phyloP scores from a whole-genome alignment of 23 tunicate species.

The Diplosoma virens region DNA sequence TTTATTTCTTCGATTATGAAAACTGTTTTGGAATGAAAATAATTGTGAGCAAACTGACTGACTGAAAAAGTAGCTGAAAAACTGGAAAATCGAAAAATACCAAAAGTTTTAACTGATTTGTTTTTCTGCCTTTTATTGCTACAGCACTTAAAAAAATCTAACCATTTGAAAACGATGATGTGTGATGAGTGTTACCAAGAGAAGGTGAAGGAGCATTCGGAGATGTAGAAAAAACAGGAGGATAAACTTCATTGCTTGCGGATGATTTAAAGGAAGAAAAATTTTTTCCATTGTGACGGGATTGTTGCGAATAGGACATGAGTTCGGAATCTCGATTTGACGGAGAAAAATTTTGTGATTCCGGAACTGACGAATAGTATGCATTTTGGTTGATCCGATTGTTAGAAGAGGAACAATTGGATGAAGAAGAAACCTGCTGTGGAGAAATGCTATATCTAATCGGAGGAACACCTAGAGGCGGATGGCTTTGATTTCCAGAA shows the following conservation, averaged over 20 bases:
- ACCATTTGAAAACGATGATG: neutral
- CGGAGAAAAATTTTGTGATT: neutral
- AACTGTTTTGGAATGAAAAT: too few species aligned
- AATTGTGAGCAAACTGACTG: too few species aligned
- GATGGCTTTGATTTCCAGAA: neutral
- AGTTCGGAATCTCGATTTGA: neutral
- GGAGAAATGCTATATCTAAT: neutral
- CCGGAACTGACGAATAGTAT: conserved; percentile 52
- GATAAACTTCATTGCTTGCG: neutral
- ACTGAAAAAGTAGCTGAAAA: too few species aligned
- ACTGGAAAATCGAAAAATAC: too few species aligned
- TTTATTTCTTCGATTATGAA: too few species aligned
- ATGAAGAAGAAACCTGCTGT: conserved; percentile 21
- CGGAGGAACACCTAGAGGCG: neutral
- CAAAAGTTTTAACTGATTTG: too few species aligned
- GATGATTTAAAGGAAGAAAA: conserved; percentile 28
- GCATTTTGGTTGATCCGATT: conserved; percentile 24
- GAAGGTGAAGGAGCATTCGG: conserved; percentile 18
- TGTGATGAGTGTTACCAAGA: neutral
- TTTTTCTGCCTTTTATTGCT: neutral
- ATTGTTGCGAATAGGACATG: neutral
- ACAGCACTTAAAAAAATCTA: neutral
- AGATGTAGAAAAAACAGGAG: conserved; percentile 27
- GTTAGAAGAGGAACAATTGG: conserved; percentile 36
- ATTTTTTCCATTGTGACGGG: neutral